A percentile compares a stretch with the other conserved stretches of the same genome.
These are phyloP conservation scores for Bradynema listronoti DNA, from an alignment of 1,140 invertebrate species.

Conservation along the genomic window DNA sequence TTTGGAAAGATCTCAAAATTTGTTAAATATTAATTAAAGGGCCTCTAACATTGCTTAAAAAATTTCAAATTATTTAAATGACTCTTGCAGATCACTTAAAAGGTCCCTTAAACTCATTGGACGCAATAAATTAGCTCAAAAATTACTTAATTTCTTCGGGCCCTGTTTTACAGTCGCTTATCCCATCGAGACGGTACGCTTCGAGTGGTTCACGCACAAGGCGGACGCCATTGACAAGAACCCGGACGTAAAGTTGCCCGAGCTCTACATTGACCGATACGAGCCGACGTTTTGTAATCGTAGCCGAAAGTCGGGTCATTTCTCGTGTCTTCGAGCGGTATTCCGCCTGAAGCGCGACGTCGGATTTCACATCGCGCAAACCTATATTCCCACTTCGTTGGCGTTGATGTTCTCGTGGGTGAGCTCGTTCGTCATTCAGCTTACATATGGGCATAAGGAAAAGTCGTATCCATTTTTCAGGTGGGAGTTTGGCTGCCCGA, in stretches of 20 bases:
- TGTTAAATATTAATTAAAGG: too few relatives aligned
- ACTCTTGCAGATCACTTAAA: too few relatives aligned
- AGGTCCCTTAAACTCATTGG: background rate
- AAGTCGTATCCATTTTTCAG: constrained; percentile 15
- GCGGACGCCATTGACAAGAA: constrained; percentile 56
- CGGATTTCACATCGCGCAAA: constrained; percentile 78
- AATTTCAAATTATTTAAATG: too few relatives aligned
- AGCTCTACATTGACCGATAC: constrained; percentile 53
- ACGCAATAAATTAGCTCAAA: background rate
- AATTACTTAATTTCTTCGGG: too few relatives aligned
- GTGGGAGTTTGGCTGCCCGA: constrained; percentile 55
- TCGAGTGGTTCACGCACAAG: constrained; percentile 56
- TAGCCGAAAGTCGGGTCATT: constrained; percentile 60
- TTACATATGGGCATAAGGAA: too few relatives aligned
- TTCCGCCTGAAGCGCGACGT: constrained; percentile 79
- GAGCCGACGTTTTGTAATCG: constrained; percentile 47
- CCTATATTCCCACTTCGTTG: constrained; percentile 75
- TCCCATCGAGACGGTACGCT: constrained; percentile 54
- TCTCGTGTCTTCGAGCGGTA: constrained; percentile 66
- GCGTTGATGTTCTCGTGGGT: constrained; percentile 79
- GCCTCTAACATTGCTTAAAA: too few relatives aligned
- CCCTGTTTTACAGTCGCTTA: constrained; percentile 48
- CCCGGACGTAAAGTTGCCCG: constrained; percentile 56
- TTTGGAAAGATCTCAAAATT: background rate
- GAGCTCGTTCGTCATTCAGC: constrained; percentile 53